Base-by-base conservation (phyloP, 2,888 invertebrate species). In the Eucera pruinosa region DNA sequence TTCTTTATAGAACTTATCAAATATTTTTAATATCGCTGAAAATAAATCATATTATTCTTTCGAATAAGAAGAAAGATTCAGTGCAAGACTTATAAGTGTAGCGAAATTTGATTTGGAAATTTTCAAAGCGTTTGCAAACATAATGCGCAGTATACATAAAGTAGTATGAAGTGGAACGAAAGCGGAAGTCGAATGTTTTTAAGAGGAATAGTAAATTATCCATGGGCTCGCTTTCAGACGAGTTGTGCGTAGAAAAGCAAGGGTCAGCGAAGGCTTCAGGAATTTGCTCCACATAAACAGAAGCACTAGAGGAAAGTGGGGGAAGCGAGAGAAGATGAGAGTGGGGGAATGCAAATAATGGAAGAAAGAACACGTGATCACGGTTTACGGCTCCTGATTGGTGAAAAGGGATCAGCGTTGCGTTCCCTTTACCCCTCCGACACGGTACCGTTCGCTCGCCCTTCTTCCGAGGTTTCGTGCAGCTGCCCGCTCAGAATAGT, bases 401-500 rank as follows among this genome's bases (percentile, higher is more conserved):
- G 88, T 43, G 39, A 72, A 74, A 36, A 50, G 66, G 27, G 64
- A 70, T 48, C 64, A 64, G 66, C 61, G 68, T 50, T 68, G 73
- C 78, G 83, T 83, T 83, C 80, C 81, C 83, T 75, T 77, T 83
- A 82, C 80, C 81, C 83, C 73, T 77, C 73, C 68, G 50, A 81
- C 78, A 78, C 74, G 71, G 73, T 75, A 52, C 61, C 75, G 81
- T 68, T 62, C 68, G 80, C 72, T 68, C 70, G 80, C 78, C 77
- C 81, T 77, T 75, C 83, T 72, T 81, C 77, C 80, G 78, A 80
- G 78, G 81, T 83, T 75, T 74, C 83, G 83, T 78, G 83, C 85
- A 80, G 65, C 75, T 79, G 83, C 82, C 87, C 83, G 86, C 87
- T 91, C 92, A 92, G 91, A 92, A 91, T 88, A 92, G 92, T 92